phyloP scores from a whole-genome alignment of 1,140 invertebrate species.

The Alviniconcha marisindica region DNA sequence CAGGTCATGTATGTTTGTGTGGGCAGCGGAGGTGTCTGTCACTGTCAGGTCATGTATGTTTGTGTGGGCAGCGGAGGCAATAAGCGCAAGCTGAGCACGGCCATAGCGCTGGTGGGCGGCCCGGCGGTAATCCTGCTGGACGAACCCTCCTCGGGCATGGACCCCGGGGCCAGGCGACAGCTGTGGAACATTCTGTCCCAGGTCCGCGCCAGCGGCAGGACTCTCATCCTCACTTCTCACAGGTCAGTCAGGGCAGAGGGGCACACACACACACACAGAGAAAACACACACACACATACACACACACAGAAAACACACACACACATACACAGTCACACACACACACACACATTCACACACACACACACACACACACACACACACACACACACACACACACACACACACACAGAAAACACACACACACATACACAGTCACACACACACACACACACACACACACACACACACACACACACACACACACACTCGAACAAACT shows the following conservation, averaged over 20 bases:
- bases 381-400: not conserved
- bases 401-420: too few relatives aligned
- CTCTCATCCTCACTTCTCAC: conserved; percentile 74
- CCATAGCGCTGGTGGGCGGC: conserved; percentile 87
- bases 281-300: too few relatives aligned
- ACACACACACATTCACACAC: not conserved
- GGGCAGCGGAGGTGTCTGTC: conserved; percentile 80
- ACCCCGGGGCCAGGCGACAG: conserved; percentile 76
- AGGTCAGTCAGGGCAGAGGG: too few relatives aligned
- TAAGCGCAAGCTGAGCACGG: conserved; percentile 95
- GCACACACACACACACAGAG: too few relatives aligned
- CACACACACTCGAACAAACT: too few relatives aligned
- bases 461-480: too few relatives aligned
- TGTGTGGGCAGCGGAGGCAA: conserved; percentile 82
- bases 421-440: too few relatives aligned
- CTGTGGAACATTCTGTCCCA: conserved; percentile 76
- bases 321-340: not conserved
- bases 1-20: not conserved
- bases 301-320: too few relatives aligned
- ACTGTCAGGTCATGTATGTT: too few relatives aligned
- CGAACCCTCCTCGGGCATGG: conserved; percentile 78
- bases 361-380: not conserved
- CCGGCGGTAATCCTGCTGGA: conserved; percentile 79
- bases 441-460: too few relatives aligned
- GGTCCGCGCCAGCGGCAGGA: conserved; percentile 68